Conservation (phyloP, 2,113 vertebrate species). For the Ifrita kowaldi region DNA sequence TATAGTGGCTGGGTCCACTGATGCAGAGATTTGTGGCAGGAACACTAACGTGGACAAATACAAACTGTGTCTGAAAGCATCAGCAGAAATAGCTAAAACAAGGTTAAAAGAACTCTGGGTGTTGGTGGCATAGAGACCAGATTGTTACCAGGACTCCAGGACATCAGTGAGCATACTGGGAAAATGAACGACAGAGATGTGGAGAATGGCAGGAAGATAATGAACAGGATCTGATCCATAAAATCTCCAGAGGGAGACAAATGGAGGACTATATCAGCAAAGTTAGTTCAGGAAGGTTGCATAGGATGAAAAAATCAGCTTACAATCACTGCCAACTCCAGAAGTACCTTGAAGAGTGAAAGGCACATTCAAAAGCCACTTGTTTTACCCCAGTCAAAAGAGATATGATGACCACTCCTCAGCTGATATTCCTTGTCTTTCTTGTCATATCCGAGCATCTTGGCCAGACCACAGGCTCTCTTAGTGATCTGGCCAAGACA, state of each 20-base stretch:
- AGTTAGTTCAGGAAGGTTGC: not conserved
- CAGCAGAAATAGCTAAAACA: not conserved
- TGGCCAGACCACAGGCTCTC: not conserved
- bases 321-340: not conserved
- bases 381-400: not conserved
- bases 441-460: not conserved
- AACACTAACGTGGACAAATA: not conserved
- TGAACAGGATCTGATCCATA: not conserved
- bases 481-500: not conserved
- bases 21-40: not conserved
- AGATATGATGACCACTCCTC: not conserved
- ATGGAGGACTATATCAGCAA: not conserved
- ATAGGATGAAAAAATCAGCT: not conserved
- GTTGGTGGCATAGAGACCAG: not conserved
- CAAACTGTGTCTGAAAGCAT: not conserved
- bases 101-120: not conserved
- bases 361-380: not conserved
- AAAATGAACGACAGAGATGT: not conserved
- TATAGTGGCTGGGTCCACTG: fast-evolving
- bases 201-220: not conserved
- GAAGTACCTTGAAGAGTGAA: not conserved
- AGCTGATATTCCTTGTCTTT: not conserved
- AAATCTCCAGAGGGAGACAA: not conserved
- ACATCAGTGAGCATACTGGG: not conserved
- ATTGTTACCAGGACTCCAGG: not conserved